These are phyloP conservation scores for Xyrauchen texanus DNA, from an alignment of 2,113 vertebrate species.

Conservation along the genomic window DNA sequence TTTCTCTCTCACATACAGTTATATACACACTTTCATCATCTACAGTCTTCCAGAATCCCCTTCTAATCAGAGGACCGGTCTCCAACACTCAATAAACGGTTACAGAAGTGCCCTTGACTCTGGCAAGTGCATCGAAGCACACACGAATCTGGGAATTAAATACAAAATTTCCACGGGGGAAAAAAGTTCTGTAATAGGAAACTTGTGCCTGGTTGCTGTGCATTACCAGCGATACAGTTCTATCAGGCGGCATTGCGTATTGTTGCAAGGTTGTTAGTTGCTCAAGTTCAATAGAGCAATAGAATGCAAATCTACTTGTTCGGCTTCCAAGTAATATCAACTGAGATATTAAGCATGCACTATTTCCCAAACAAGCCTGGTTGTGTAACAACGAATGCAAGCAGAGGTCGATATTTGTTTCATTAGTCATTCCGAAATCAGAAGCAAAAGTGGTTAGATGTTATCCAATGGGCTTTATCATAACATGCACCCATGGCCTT, in stretches of 20 bases:
- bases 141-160: slow-evolving; percentile 73
- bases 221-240: slow-evolving; percentile 67
- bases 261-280: slow-evolving; percentile 62
- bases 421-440: slow-evolving; percentile 12
- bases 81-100: slow-evolving; percentile 62
- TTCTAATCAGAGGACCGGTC: slow-evolving; percentile 12
- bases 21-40: slow-evolving; percentile 49
- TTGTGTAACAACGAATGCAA: slow-evolving; percentile 4
- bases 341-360: background rate
- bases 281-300: slow-evolving; percentile 61
- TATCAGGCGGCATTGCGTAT: slow-evolving; percentile 24
- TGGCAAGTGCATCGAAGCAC: slow-evolving; percentile 68
- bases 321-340: slow-evolving; percentile 12
- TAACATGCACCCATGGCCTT: background rate
- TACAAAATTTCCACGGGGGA: slow-evolving; percentile 65
- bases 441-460: slow-evolving; percentile 11
- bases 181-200: slow-evolving; percentile 72
- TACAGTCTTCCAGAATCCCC: slow-evolving; percentile 5
- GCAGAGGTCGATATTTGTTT: background rate
- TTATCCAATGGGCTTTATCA: slow-evolving; percentile 23
- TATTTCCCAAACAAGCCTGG: background rate
- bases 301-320: slow-evolving; percentile 1
- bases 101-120: slow-evolving; percentile 70
- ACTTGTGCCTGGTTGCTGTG: slow-evolving; percentile 74
- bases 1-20: slow-evolving; percentile 54